phyloP scores from a whole-genome alignment of 2,113 vertebrate species.

The Phylloscopus trochiloides region DNA sequence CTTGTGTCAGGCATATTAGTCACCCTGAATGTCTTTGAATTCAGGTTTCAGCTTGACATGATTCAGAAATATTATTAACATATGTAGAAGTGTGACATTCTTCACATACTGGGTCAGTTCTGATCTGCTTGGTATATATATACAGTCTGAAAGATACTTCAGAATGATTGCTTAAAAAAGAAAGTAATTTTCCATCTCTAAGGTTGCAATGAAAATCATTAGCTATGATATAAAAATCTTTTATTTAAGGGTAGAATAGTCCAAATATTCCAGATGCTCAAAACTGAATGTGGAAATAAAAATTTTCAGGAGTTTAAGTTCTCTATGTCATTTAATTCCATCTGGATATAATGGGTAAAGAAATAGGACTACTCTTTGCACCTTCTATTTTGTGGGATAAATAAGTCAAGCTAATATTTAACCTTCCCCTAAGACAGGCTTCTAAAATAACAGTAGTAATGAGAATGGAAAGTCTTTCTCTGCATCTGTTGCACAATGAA shows the following conservation, averaged over 20 bases:
- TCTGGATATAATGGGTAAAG: neutral
- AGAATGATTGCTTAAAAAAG: neutral
- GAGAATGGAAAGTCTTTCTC: neutral
- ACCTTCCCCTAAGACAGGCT: neutral
- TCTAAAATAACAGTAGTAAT: neutral
- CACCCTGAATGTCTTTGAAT: neutral
- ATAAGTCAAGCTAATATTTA: neutral
- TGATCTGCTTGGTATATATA: neutral
- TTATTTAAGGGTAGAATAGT: neutral
- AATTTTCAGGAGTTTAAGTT: neutral
- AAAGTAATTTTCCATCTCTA: neutral
- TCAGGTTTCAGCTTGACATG: neutral
- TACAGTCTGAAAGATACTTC: neutral
- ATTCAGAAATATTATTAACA: neutral
- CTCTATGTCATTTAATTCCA: neutral
- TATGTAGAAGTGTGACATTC: neutral
- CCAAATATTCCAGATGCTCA: neutral
- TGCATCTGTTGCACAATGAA: neutral
- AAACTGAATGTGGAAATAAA: neutral
- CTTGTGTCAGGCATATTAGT: neutral
- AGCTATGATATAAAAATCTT: neutral
- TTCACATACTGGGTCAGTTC: neutral
- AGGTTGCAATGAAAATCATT: neutral
- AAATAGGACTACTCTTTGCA: neutral
- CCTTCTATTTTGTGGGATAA: neutral